Evolutionary conservation across 2,888 invertebrate genomes (phyloP).

Genomic region (Flexamia atlantica): DNA sequence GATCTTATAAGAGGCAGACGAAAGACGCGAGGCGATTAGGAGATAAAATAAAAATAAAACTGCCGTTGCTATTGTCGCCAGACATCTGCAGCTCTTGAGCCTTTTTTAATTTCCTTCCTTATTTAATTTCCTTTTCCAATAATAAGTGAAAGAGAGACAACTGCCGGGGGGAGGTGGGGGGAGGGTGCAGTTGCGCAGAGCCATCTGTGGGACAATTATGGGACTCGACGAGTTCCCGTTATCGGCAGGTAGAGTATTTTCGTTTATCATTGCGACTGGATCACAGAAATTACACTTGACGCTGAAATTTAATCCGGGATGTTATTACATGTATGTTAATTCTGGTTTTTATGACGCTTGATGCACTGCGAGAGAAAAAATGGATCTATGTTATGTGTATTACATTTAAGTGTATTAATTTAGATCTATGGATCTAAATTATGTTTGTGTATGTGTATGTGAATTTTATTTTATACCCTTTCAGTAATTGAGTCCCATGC

Average conservation of each 20-base stretch:
- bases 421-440: too few species aligned
- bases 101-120: constrained; percentile 56
- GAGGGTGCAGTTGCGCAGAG: constrained; percentile 1
- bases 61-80: constrained; percentile 21
- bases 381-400: too few species aligned
- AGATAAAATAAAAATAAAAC: constrained; percentile 36
- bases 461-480: too few species aligned
- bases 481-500: too few species aligned
- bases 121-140: constrained; percentile 52
- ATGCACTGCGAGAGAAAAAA: too few species aligned
- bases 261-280: too few species aligned
- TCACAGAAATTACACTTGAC: too few species aligned
- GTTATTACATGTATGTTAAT: too few species aligned
- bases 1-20: neutral
- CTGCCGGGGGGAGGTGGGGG: neutral
- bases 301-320: too few species aligned
- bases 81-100: constrained; percentile 53
- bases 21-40: neutral
- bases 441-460: too few species aligned
- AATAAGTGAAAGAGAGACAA: constrained; percentile 41
- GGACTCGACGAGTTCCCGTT: constrained; percentile 4
- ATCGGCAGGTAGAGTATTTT: neutral
- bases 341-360: too few species aligned
- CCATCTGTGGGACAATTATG: constrained; percentile 11
- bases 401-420: too few species aligned